A percentile compares a stretch with the other conserved stretches of the same genome.
These are phyloP conservation scores for Semnornis frantzii DNA, from an alignment of 2,113 vertebrate genomes.

Conservation along the genomic window DNA sequence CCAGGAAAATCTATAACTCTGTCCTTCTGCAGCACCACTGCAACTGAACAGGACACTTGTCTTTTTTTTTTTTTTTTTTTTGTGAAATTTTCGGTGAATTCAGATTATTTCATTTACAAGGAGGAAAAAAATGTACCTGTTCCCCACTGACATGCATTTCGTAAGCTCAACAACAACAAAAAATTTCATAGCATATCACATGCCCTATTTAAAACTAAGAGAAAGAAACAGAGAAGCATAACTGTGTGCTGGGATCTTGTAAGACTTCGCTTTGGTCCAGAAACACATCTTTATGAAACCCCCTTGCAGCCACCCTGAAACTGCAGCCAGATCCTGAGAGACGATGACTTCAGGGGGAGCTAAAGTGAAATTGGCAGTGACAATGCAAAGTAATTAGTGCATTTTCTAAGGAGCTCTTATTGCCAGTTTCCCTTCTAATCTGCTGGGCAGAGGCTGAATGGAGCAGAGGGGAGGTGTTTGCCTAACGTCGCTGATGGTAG, in stretches of 20 bases:
- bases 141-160: not conserved
- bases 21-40: constrained; percentile 68
- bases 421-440: not conserved
- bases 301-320: constrained; percentile 7
- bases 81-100: too few species aligned
- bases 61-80: constrained; percentile 63
- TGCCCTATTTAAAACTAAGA: not conserved
- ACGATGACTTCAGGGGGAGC: not conserved
- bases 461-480: not conserved
- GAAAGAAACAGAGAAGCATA: not conserved
- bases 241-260: not conserved
- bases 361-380: not conserved
- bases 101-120: constrained; percentile 71
- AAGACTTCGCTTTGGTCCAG: not conserved
- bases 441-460: not conserved
- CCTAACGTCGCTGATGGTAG: not conserved
- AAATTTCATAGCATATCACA: not conserved
- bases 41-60: constrained; percentile 39
- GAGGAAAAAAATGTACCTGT: not conserved
- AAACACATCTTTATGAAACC: not conserved
- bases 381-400: not conserved
- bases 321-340: not conserved
- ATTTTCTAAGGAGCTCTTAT: not conserved
- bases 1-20: constrained; percentile 79
- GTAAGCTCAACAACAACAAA: not conserved